phyloP scores from a whole-genome alignment of 1,140 invertebrate genomes.

The Drosophila seguyi region DNA sequence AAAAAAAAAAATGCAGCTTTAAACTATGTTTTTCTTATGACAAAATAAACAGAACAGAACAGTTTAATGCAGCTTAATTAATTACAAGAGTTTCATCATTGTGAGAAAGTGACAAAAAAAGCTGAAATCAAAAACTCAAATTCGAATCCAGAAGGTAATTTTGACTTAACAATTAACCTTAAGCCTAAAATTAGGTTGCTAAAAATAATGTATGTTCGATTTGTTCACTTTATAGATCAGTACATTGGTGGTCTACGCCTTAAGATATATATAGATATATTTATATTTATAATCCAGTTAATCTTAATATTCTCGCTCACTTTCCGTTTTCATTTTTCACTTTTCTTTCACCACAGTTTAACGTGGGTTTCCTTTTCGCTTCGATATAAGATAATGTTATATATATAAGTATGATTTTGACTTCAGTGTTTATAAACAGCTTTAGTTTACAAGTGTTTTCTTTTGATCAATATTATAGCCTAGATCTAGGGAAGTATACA shows the following conservation, averaged over 20 bases:
- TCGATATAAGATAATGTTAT: not conserved
- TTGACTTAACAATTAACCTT: slow-evolving; percentile 23
- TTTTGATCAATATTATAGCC: not conserved
- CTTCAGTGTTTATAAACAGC: slow-evolving; percentile 48
- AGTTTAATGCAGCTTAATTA: slow-evolving; percentile 17
- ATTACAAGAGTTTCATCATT: not conserved
- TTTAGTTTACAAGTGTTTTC: slow-evolving; percentile 35
- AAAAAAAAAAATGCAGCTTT: slow-evolving; percentile 39
- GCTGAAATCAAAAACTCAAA: slow-evolving; percentile 47
- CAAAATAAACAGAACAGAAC: slow-evolving; percentile 36
- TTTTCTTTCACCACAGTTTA: not conserved
- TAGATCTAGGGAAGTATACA: slow-evolving; percentile 25
- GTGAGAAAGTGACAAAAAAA: not conserved
- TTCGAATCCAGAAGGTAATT: slow-evolving; percentile 39
- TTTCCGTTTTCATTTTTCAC: slow-evolving; percentile 2
- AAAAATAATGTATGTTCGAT: slow-evolving; percentile 11
- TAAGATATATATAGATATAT: slow-evolving; percentile 10
- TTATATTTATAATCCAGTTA: not conserved
- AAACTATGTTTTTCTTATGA: slow-evolving; percentile 5
- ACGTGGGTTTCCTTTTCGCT: not conserved
- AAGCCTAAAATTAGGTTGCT: too few species aligned
- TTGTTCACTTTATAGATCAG: slow-evolving; percentile 42
- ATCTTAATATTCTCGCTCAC: not conserved
- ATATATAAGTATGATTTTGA: slow-evolving; percentile 37
- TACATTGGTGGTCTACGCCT: slow-evolving; percentile 47